Base-by-base conservation (phyloP, 2,888 invertebrate genomes). In the Trichogramma evanescens region DNA sequence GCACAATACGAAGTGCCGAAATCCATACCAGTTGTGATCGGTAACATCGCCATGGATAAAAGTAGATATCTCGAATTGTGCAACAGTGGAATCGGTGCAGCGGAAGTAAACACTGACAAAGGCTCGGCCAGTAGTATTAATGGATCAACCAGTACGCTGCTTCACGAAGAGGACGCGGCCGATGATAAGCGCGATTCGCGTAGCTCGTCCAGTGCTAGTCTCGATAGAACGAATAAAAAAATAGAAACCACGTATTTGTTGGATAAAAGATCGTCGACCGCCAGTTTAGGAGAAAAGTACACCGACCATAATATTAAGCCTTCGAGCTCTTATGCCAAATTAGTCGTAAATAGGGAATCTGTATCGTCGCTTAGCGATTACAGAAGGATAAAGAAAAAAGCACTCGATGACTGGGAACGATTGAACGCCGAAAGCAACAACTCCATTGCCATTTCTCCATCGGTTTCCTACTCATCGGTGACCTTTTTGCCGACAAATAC, bases 1-100 rank as follows among this genome's bases (percentile, higher is more conserved):
- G 86, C 84, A 69, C 87, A 86, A 3, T 87, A 87, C 74, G 87
- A 87, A 77, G 77, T 87, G 10, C 87, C 87, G 2, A 79, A 84
- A 48, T 75, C 80, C 1, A 77, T 73, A 39, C 70, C 72, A 4
- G 64, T 70, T 6, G 57, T 54, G 7, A 59, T 64, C 3, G 59
- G 45, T 7, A 61, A 13, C 5, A 5, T 6, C 10, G n/a, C 13
- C 40, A 48, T 26, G 10, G 13, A 6, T 48, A 5, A 10, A 26
- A 10, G 10, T 10, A 26, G 13, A 13, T 26, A 48, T 10, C 38
- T 13, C 10, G 56, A 63, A 46, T 58, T 44, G 10, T 26, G n/a
- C 44, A 58, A 38, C 62, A 64, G 44, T 54, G 61, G 38, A 59
- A 64, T 8, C 53, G 61, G 38, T 62, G 59, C 42, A 56, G 52